Percentiles rank a stretch among this genome's conserved stretches.
Evolutionary conservation across 2,888 invertebrate species (phyloP).

Genomic region (Drosophila pegasa): DNA sequence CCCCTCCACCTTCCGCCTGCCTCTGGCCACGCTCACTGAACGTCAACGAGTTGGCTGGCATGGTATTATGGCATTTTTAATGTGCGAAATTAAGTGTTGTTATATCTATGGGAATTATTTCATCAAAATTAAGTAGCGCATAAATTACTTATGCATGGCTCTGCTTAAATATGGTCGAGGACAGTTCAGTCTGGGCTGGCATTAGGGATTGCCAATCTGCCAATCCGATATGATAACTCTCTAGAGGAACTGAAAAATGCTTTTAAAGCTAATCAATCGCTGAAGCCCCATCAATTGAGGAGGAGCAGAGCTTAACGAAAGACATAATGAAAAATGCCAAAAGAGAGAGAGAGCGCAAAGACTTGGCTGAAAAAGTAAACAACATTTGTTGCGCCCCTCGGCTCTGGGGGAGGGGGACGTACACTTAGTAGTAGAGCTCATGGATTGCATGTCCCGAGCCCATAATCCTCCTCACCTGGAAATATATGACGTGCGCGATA

Average conservation of each 20-base stretch:
- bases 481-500: conserved; percentile 67
- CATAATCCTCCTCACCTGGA: conserved; percentile 64
- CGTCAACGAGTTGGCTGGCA: conserved; percentile 36
- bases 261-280: not conserved
- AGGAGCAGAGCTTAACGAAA: not conserved
- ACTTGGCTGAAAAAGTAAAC: not conserved
- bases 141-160: conserved; percentile 65
- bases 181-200: conserved; percentile 26
- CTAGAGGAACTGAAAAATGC: conserved; percentile 15
- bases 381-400: conserved; percentile 10
- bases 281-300: conserved; percentile 3
- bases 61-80: conserved; percentile 73
- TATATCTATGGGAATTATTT: conserved; percentile 75
- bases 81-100: conserved; percentile 78
- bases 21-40: not conserved
- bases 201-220: conserved; percentile 17
- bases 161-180: conserved; percentile 45
- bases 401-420: conserved; percentile 17
- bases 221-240: conserved; percentile 13
- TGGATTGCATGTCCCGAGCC: conserved; percentile 58
- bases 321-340: not conserved
- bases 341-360: not conserved
- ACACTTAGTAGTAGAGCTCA: conserved; percentile 33
- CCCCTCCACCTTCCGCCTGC: not conserved
- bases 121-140: conserved; percentile 74